phyloP scores from a whole-genome alignment of 1,140 invertebrate genomes.

The Scaptomyza pallida region DNA sequence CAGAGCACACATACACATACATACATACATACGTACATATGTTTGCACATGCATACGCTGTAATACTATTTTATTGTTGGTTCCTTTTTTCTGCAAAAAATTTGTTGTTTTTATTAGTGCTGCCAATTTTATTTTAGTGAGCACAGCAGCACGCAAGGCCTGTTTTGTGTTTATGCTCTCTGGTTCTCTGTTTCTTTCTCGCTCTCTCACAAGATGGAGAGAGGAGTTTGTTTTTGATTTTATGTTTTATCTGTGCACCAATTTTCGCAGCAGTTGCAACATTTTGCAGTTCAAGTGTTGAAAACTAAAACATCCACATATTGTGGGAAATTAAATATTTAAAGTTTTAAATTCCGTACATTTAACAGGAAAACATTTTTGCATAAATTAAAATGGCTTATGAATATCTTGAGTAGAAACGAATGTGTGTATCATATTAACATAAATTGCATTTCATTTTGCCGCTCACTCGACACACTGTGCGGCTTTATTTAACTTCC shows the following conservation, averaged over 20 bases:
- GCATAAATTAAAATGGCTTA: too few relatives aligned
- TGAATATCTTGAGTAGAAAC: too few relatives aligned
- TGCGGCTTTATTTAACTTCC: slow-evolving; percentile 43
- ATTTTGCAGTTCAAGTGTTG: slow-evolving; percentile 2
- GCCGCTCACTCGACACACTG: slow-evolving; percentile 18
- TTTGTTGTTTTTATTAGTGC: slow-evolving; percentile 40
- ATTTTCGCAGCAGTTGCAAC: slow-evolving; percentile 22
- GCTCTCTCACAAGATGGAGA: slow-evolving; percentile 4
- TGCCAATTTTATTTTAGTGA: slow-evolving; percentile 31
- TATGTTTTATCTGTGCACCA: slow-evolving; percentile 7
- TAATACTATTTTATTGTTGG: slow-evolving; percentile 32
- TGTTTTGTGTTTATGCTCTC: slow-evolving; percentile 15
- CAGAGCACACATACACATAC: slow-evolving; percentile 3
- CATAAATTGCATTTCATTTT: slow-evolving; percentile 12
- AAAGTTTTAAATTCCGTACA: too few relatives aligned
- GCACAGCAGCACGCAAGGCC: slow-evolving; percentile 3
- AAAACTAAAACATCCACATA: too few relatives aligned
- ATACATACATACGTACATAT: background rate
- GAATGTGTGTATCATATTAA: background rate
- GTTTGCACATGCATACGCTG: background rate
- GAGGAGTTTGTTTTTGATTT: slow-evolving; percentile 23
- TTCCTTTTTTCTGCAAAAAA: slow-evolving; percentile 49
- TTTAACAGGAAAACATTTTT: too few relatives aligned
- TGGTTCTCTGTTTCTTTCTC: background rate
- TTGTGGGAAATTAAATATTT: too few relatives aligned